Base-by-base conservation (phyloP, 2,113 vertebrate species). In the Paracanthobrama guichenoti region DNA sequence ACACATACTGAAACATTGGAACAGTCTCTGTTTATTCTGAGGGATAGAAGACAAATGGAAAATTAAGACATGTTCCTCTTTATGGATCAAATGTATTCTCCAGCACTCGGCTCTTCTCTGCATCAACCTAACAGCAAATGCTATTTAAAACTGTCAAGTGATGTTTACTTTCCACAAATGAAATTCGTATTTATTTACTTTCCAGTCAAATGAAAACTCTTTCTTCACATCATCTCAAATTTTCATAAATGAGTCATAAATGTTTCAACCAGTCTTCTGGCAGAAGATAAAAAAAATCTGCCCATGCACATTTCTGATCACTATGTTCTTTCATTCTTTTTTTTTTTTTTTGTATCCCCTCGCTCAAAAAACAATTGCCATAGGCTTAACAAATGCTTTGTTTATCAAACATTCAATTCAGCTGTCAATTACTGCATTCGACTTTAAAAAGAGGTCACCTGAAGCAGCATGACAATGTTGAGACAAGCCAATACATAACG, bases 291-390 rank as follows among this genome's bases (percentile, higher is more conserved):
- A 31, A 77, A 24, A 77, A 35, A 55, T 57, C 39, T 46, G 26
- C 67, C 67, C 46, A 20, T 42, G 13, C 26, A 84, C 44, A 50
- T 83, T 83, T 59, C 9, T 42, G 18, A 77, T 20, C 3, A 60
- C 69, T 42, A 6, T 31, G 5, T 24, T 44, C 20, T 16, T 60
- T 60, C 13, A 0, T 24, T 39, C 55, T 24, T 44, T 24, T 39
- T 8, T 62, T 1, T 24, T 44, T 24, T 39, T 8, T 62, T 1
- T 44, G 31, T 42, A 9, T 78, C 26, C 35, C 10, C 14, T 79
- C 16, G 10, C 13, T 64, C 35, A 64, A 28, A 46, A 42, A 39
- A 24, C 35, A 59, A 42, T 22, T 42, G 20, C 12, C 53, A 60
- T n/a, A 78, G 7, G 12, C 50, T 78, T 31, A 59, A 39, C 53